Evolutionary conservation across 2,797 vertebrate genomes (phyloP).

Genomic region (Sebastes variabilis): DNA sequence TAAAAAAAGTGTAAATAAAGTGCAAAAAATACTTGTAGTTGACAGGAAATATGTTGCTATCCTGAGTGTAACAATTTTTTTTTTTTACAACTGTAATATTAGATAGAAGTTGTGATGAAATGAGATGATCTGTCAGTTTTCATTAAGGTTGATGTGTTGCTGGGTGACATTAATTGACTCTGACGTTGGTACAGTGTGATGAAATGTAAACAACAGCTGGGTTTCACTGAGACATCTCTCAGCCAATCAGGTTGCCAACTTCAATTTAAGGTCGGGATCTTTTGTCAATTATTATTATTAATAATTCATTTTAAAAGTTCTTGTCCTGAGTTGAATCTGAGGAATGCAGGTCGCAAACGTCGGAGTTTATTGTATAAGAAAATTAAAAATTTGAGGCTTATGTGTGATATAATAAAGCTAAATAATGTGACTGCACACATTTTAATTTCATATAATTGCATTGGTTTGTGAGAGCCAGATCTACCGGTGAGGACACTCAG

Average conservation of each 20-base stretch:
- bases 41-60: not conserved
- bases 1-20: not conserved
- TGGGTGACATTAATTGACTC: not conserved
- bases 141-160: not conserved
- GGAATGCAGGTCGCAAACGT: not conserved
- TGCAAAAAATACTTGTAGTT: not conserved
- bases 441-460: not conserved
- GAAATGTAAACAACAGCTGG: constrained; percentile 9
- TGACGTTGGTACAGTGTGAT: not conserved
- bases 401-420: no score
- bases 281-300: not conserved
- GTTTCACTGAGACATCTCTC: not conserved
- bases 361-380: no score
- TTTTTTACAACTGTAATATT: not conserved
- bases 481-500: not conserved
- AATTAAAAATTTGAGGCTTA: not conserved
- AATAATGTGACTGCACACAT: not conserved
- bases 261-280: not conserved
- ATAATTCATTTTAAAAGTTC: not conserved
- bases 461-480: not conserved
- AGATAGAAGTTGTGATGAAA: not conserved
- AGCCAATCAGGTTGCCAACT: constrained; percentile 10
- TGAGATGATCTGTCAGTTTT: not conserved
- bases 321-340: not conserved
- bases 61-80: not conserved